phyloP scores from a whole-genome alignment of 2,113 vertebrate genomes.

The Triplophysa tibetana region DNA sequence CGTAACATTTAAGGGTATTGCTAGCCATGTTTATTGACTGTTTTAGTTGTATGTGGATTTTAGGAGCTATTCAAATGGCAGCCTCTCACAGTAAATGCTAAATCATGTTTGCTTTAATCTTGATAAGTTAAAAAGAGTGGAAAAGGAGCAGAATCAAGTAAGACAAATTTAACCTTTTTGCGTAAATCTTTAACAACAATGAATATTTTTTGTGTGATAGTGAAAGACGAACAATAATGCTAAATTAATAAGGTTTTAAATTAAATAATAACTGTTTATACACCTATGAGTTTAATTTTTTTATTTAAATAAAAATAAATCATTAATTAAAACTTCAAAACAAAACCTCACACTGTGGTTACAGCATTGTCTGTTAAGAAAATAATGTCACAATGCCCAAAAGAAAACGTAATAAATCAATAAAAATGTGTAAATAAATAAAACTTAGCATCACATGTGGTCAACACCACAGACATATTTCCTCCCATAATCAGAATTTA shows the following conservation, averaged over 20 bases:
- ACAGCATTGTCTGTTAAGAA: background rate
- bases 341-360: too few relatives aligned
- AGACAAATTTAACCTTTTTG: too few relatives aligned
- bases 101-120: slow-evolving; percentile 7
- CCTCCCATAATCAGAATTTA: background rate
- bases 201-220: too few relatives aligned
- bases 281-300: too few relatives aligned
- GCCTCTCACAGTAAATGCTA: slow-evolving; percentile 40
- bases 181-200: too few relatives aligned
- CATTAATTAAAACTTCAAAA: too few relatives aligned
- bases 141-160: background rate
- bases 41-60: slow-evolving; percentile 58
- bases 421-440: too few relatives aligned
- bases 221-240: too few relatives aligned
- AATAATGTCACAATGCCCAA: background rate
- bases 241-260: too few relatives aligned
- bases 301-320: too few relatives aligned
- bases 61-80: slow-evolving; percentile 56
- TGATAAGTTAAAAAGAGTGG: slow-evolving; percentile 1
- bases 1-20: slow-evolving; percentile 59
- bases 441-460: background rate
- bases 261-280: too few relatives aligned
- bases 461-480: background rate
- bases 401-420: too few relatives aligned
- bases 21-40: slow-evolving; percentile 63